Percentiles rank a stretch among this genome's conserved stretches.
Conservation (phyloP, 2,797 vertebrate species). For the Simalia tracyae region DNA sequence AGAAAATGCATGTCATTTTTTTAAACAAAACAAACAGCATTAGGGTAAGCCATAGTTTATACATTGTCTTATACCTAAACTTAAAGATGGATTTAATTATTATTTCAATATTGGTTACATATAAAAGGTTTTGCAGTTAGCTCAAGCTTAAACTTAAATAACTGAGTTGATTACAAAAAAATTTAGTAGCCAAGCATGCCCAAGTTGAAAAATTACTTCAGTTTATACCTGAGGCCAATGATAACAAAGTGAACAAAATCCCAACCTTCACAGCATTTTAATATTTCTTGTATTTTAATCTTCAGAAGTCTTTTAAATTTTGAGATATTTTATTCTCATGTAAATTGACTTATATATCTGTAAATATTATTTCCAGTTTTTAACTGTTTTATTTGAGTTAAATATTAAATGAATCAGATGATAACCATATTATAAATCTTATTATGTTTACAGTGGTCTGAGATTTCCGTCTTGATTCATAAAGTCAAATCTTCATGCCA, state of each 20-base stretch:
- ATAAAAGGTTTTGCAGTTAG: constrained; percentile 12
- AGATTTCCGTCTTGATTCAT: background rate
- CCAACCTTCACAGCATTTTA: background rate
- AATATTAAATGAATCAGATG: background rate
- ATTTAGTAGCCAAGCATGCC: background rate
- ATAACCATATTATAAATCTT: background rate
- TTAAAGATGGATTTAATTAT: background rate
- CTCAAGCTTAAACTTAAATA: background rate
- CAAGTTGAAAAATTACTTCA: background rate
- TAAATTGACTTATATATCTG: background rate
- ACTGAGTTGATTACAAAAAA: background rate
- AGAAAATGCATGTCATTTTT: background rate
- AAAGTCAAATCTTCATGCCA: background rate
- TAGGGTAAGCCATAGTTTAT: background rate
- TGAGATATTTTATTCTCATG: background rate
- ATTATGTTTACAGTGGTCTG: background rate
- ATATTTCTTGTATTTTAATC: constrained; percentile 8
- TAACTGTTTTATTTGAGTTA: background rate
- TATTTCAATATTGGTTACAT: background rate
- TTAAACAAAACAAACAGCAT: background rate
- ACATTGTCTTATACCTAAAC: background rate
- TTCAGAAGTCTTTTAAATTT: background rate
- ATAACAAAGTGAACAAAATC: background rate
- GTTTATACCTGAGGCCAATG: background rate
- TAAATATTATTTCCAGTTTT: background rate